Conservation (phyloP, 2,797 vertebrate species). For the Myioborus melanocephalus region DNA sequence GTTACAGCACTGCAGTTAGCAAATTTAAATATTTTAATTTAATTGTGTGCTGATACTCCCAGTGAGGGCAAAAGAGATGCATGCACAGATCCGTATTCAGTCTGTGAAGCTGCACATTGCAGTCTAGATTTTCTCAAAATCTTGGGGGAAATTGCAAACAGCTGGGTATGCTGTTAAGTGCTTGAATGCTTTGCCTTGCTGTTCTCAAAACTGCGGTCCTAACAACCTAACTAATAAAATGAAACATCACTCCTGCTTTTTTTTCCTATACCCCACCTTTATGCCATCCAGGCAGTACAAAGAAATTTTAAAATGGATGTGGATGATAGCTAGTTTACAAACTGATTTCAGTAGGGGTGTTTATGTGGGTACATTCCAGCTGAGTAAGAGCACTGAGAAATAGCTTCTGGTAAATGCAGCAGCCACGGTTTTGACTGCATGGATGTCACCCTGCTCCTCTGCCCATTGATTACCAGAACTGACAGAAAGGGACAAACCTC, state of each 20-base stretch:
- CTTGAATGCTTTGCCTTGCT: neutral
- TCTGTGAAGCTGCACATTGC: neutral
- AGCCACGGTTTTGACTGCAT: neutral
- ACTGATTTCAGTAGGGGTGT: neutral
- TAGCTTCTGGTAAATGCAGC: neutral
- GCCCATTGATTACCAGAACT: neutral
- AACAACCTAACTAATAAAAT: neutral
- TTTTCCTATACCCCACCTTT: neutral
- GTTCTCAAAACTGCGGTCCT: neutral
- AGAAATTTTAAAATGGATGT: neutral
- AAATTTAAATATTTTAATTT: neutral
- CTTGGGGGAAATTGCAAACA: neutral
- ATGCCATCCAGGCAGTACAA: neutral
- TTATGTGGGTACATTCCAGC: neutral
- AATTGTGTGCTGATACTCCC: neutral
- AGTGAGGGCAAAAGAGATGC: neutral
- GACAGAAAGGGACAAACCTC: neutral
- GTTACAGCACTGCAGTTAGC: neutral
- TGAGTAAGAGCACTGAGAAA: slow-evolving; percentile 9
- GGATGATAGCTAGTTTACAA: neutral
- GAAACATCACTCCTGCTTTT: neutral
- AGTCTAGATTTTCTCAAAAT: neutral
- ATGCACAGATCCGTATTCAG: neutral
- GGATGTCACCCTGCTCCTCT: neutral
- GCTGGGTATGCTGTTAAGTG: neutral